Conservation (phyloP, 2,888 invertebrate genomes). For the Seira musarum region DNA sequence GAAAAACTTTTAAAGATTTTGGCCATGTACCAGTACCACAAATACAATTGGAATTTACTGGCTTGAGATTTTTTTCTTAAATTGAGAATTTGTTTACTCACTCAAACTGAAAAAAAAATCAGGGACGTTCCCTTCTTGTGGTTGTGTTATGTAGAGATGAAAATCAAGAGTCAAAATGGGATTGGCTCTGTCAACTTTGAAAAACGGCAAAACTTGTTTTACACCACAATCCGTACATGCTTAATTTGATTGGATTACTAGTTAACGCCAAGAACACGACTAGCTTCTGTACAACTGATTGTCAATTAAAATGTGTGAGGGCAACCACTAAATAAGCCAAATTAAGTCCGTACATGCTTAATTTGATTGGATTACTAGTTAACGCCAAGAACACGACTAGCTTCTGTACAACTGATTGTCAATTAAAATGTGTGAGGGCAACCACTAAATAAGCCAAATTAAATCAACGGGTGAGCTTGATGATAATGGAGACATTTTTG, state of each 20-base stretch:
- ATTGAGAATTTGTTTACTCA: neutral
- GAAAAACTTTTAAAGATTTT: too few species aligned
- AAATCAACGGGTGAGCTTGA: slow-evolving; percentile 4
- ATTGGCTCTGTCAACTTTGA: slow-evolving; percentile 6
- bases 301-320: neutral
- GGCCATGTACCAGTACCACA: too few species aligned
- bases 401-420: neutral
- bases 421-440: neutral
- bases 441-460: neutral
- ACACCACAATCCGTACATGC: neutral
- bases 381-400: neutral
- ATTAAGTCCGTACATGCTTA: neutral
- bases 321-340: too few species aligned
- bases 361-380: slow-evolving; percentile 23
- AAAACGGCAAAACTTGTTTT: neutral
- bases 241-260: slow-evolving; percentile 27
- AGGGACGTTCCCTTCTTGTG: neutral
- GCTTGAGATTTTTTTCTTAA: neutral
- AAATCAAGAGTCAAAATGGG: slow-evolving; percentile 14
- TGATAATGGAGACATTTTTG: slow-evolving; percentile 32
- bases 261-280: neutral
- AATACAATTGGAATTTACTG: too few species aligned
- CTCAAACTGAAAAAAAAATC: too few species aligned
- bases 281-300: neutral
- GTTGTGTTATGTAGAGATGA: neutral